Percentiles rank a stretch among this genome's conserved stretches.
Evolutionary conservation across 2,888 invertebrate species (phyloP).

Genomic region (Agapostemon virescens): DNA sequence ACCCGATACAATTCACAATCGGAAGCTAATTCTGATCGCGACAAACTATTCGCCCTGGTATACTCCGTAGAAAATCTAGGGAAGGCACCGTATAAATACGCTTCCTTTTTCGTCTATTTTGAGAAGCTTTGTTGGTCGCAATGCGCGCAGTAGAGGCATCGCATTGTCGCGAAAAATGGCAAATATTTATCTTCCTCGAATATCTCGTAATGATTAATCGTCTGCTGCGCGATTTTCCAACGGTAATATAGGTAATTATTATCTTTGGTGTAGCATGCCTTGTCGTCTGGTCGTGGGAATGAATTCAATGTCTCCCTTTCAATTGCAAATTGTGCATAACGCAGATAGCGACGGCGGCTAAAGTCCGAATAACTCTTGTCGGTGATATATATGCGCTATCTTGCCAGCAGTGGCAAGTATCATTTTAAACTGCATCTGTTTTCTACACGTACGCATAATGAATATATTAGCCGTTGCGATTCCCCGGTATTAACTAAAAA

Average conservation of each 20-base stretch:
- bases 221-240: not conserved
- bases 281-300: not conserved
- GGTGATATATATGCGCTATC: not conserved
- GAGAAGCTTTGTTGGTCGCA: not conserved
- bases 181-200: slow-evolving; percentile 40
- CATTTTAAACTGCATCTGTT: not conserved
- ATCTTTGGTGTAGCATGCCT: not conserved
- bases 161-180: slow-evolving; percentile 34
- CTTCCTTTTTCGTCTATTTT: not conserved
- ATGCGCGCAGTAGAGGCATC: not conserved
- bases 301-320: not conserved
- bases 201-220: slow-evolving; percentile 21
- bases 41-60: not conserved
- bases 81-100: too few species aligned
- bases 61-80: not conserved
- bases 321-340: not conserved
- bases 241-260: slow-evolving; percentile 7
- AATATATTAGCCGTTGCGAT: slow-evolving; percentile 30
- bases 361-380: not conserved
- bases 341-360: not conserved
- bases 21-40: not conserved
- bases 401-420: not conserved
- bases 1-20: too few species aligned
- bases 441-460: slow-evolving; percentile 3
- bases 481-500: slow-evolving; percentile 33